A percentile compares a stretch with the other conserved stretches of the same genome.
These are phyloP conservation scores for Siphlonurus alternatus DNA, from an alignment of 2,888 invertebrate genomes.

Conservation along the genomic window DNA sequence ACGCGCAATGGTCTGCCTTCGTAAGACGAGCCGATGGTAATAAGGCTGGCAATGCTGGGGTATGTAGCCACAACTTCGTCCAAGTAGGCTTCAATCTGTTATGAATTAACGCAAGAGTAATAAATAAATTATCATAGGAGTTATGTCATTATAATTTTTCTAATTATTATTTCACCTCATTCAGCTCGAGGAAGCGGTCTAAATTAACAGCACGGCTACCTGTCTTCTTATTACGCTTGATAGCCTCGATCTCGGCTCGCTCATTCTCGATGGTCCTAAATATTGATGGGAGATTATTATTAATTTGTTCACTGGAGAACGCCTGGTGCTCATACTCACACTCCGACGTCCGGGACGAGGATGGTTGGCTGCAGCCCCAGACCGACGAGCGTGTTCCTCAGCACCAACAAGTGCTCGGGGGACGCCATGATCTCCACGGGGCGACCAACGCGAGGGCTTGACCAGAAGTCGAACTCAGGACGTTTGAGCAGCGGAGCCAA, in stretches of 20 bases:
- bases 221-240: neutral
- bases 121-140: neutral
- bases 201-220: neutral
- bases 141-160: neutral
- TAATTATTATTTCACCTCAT: neutral
- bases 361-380: neutral
- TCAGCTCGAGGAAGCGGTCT: neutral
- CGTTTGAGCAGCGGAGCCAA: neutral
- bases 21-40: slow-evolving; percentile 53
- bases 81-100: slow-evolving; percentile 40
- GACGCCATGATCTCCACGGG: neutral
- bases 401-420: neutral
- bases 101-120: neutral
- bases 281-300: too few relatives aligned
- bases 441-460: neutral
- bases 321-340: too few relatives aligned
- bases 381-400: neutral
- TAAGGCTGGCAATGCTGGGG: slow-evolving; percentile 44
- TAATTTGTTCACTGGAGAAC: too few relatives aligned
- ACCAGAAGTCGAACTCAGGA: neutral
- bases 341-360: neutral
- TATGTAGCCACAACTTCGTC: slow-evolving; percentile 47
- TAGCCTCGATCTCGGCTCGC: neutral
- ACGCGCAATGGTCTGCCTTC: slow-evolving; percentile 54
- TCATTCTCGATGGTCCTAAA: neutral